Evolutionary conservation across 1,140 invertebrate genomes (phyloP).

Genomic region (Scaptomyza montana): DNA sequence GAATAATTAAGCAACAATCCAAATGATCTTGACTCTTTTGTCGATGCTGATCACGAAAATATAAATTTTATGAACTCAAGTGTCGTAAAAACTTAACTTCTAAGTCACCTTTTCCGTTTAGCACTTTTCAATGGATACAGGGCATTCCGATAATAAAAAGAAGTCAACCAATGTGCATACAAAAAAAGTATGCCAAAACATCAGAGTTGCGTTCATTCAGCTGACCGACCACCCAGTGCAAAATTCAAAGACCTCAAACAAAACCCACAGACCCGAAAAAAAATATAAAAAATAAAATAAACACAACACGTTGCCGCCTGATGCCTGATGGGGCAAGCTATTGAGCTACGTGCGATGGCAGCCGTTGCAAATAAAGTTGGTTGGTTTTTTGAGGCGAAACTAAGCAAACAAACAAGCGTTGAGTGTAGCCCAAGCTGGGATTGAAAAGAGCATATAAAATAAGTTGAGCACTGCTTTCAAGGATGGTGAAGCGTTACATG

Average conservation of each 20-base stretch:
- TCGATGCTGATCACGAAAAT: too few species aligned
- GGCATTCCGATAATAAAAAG: neutral
- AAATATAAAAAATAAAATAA: neutral
- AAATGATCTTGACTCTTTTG: too few species aligned
- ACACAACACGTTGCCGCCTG: slow-evolving; percentile 4
- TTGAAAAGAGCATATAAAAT: slow-evolving; percentile 27
- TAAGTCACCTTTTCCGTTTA: neutral
- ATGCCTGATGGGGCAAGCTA: slow-evolving; percentile 25
- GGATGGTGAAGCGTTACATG: slow-evolving; percentile 39
- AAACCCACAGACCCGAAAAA: neutral
- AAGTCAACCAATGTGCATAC: slow-evolving; percentile 51
- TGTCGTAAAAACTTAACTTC: neutral
- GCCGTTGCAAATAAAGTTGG: slow-evolving; percentile 62
- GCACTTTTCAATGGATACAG: neutral
- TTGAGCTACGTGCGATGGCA: slow-evolving; percentile 58
- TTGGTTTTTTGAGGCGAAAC: slow-evolving; percentile 24
- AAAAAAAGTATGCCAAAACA: slow-evolving; percentile 64
- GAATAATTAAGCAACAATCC: too few species aligned
- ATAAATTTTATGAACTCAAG: too few species aligned
- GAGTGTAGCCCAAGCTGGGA: slow-evolving; percentile 20
- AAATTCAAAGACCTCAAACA: slow-evolving; percentile 3
- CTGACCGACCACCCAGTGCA: slow-evolving; percentile 62
- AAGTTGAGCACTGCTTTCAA: slow-evolving; percentile 22
- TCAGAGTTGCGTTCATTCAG: slow-evolving; percentile 27
- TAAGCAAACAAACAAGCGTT: slow-evolving; percentile 60